Base-by-base conservation (phyloP, 2,113 vertebrate species). In the Bostrychus sinensis region DNA sequence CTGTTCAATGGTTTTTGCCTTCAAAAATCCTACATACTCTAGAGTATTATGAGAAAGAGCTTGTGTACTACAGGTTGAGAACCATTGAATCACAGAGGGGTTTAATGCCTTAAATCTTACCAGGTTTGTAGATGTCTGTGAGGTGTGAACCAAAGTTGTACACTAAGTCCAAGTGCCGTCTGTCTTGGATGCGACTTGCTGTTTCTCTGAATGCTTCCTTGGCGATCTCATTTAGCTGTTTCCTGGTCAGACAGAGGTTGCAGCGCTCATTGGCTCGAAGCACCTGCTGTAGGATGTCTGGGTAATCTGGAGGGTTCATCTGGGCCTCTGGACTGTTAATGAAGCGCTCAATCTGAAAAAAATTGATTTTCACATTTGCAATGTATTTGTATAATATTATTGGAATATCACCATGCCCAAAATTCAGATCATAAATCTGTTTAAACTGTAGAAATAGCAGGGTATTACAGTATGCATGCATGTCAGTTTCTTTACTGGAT, bases 81-180 rank as follows among this genome's bases (percentile, higher is more conserved):
- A n/a, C n/a, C n/a, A n/a, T n/a, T n/a, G n/a, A n/a, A n/a, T n/a
- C n/a, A n/a, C n/a, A n/a, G n/a, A n/a, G n/a, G n/a, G n/a, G n/a
- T n/a, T n/a, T n/a, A n/a, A n/a, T n/a, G n/a, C n/a, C n/a, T n/a
- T n/a, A n/a, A 12, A 1, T 14, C 45, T 82, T 82, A 96, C 95
- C 81, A 17, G 90, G 87, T 34, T 87, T 92, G 42, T 95, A 98
- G 32, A 57, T 0, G 37, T 98, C 95, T 0, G 96, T 97, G 16
- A 98, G 93, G 36, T 94, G 93, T 0, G 93, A 96, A 2, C 96
- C 96, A 0, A 98, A 98, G 88, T 97, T 97, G 78, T 94, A 98
- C 36, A 96, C 90, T 75, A 96, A 89, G 75, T 97, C 96, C 0
- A 94, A 89, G 66, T 95, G 95, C 0, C 96, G 91, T 0, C 95